These are phyloP conservation scores for Nothocercus julius DNA, from an alignment of 2,113 vertebrate species.

Conservation along the genomic window DNA sequence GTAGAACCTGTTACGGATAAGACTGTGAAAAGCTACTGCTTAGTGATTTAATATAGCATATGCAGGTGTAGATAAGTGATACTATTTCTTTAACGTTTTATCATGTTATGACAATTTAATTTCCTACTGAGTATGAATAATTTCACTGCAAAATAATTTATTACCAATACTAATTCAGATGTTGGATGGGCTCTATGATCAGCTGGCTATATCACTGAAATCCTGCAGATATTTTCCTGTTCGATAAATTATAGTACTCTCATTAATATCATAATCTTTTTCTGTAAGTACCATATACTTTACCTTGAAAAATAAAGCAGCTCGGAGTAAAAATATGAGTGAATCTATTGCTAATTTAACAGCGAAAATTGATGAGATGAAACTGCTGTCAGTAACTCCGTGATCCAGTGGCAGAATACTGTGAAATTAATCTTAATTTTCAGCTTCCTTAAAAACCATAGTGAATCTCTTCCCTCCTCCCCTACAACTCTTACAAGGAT, in stretches of 20 bases:
- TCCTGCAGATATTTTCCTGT: conserved; percentile 66
- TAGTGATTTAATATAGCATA: conserved; percentile 59
- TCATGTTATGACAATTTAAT: conserved; percentile 80
- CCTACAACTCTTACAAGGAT: accelerated
- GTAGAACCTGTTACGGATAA: background rate
- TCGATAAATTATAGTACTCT: conserved; percentile 65
- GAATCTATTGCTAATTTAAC: background rate
- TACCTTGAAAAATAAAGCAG: conserved; percentile 40
- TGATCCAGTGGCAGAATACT: background rate
- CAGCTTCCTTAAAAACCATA: background rate
- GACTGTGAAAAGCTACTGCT: conserved; percentile 2
- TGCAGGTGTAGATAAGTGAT: conserved; percentile 62
- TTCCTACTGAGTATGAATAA: conserved; percentile 77
- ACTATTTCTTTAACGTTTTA: conserved; percentile 77
- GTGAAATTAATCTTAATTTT: background rate
- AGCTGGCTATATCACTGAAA: conserved; percentile 68
- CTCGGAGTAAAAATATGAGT: background rate
- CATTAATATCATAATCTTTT: conserved; percentile 69
- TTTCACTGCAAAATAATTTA: conserved; percentile 77
- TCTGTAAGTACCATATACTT: conserved; percentile 36
- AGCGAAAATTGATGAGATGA: background rate
- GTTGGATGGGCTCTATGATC: conserved; percentile 66
- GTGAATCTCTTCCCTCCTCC: no score
- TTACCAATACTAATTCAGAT: conserved; percentile 75
- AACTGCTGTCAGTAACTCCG: background rate